These are phyloP conservation scores for Calidris pygmaea DNA, from an alignment of 2,113 vertebrate species.

Conservation along the genomic window DNA sequence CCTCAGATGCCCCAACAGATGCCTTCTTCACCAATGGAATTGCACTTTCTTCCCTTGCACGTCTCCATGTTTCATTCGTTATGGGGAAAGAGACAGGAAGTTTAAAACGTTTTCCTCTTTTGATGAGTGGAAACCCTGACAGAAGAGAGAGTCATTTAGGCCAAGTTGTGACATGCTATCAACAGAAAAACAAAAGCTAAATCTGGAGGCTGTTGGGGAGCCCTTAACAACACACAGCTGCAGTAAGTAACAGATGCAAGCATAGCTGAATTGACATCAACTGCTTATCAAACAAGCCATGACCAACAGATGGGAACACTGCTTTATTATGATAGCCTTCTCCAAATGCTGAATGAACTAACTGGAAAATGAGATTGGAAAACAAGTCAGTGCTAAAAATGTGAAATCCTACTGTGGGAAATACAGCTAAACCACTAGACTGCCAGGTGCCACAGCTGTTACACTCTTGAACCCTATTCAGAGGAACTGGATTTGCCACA, in stretches of 20 bases:
- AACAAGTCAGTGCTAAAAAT: constrained; percentile 35
- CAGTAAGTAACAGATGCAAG: neutral
- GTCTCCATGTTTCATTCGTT: neutral
- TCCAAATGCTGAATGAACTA: constrained; percentile 16
- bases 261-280: neutral
- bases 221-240: constrained; percentile 27
- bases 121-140: neutral
- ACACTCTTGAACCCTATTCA: neutral
- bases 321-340: neutral
- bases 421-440: neutral
- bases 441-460: constrained; percentile 28
- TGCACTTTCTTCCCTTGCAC: neutral
- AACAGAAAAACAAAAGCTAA: neutral
- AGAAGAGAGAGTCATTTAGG: neutral
- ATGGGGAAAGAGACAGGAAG: neutral
- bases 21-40: neutral
- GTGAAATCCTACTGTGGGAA: neutral
- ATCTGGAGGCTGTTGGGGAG: neutral
- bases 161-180: neutral
- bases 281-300: constrained; percentile 11
- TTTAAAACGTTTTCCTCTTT: neutral
- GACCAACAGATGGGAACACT: constrained; percentile 46
- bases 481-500: neutral
- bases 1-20: neutral
- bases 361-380: neutral